Base-by-base conservation (phyloP, 2,113 vertebrate genomes). In the Polyodon spathula region DNA sequence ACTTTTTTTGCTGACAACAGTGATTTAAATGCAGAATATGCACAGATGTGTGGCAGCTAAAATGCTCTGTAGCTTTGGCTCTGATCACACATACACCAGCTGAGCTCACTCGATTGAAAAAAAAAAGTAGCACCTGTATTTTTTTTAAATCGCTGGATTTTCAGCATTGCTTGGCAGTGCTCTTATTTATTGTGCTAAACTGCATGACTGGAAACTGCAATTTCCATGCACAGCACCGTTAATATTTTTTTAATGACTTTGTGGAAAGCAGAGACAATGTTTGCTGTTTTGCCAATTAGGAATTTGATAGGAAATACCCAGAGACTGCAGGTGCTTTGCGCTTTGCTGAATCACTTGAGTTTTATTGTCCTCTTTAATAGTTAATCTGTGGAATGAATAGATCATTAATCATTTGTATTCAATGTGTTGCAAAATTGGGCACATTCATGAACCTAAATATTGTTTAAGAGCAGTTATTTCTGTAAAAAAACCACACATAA, bases 201-300 rank as follows among this genome's bases (percentile, higher is more conserved):
- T n/a, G n/a, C n/a, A n/a, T n/a, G n/a, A n/a, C n/a, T n/a, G n/a
- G n/a, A 40, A 55, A 12, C 16, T 67, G 63, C 63, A 58, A 78
- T 71, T 74, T 17, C 67, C 73, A 63, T 53, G 71, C 64, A 4
- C 71, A 71, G 76, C 78, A 74, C 70, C n/a, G n/a, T n/a, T 50
- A 50, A 12, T 50, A 8, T 1, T 10, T 50, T 50, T 50, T 50
- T 14, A 50, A 50, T 12, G 6, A 50, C 46, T 50, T n/a, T 2
- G n/a, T 50, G 64, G 64, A 60, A 54, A 66, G 62, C 62, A 60
- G 63, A 56, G 56, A 70, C n/a, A n/a, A 8, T 43, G 42, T 43
- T 68, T 60, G 64, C 59, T 52, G 69, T 66, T 37, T 55, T 56
- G 61, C 76, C 71, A 77, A 78, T 84, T 81, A 77, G 66, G 51